Base-by-base conservation (phyloP, 2,113 vertebrate species). In the Potamarius usumacintae region DNA sequence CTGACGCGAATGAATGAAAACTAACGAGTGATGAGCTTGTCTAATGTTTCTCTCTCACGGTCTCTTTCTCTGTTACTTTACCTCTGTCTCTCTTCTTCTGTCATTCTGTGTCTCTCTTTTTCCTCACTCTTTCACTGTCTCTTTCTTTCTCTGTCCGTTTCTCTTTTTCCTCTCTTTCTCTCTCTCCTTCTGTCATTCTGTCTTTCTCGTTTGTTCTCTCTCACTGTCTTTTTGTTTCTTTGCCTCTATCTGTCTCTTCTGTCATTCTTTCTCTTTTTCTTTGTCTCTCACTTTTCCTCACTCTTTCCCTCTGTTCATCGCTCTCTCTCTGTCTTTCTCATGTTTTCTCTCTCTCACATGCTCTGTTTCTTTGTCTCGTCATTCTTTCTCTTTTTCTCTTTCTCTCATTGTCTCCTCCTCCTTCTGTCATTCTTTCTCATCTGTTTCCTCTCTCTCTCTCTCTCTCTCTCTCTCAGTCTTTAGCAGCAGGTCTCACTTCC, bases 401-500 rank as follows among this genome's bases (percentile, higher is more conserved):
- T 25, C 67, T 60, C 14, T 90, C 83, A 42, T 42, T 42, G 42
- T 42, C 42, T 42, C 34, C 34, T 84, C n/a, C 53, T 20, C 88
- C 65, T 76, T 9, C 7, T 15, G 7, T 8, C 14, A 4, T 22
- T 57, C 10, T 55, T 62, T 98, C 97, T 96, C 96, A 84, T 92
- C 99, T 0, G 22, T 11, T 65, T 1, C 11, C 30, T 2, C 0
- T 34, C n/a, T 20, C 81, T 78, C 80, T 78, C 20, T 85, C 30
- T 76, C 67, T 69, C 84, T 57, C 17, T 90, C 86, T 85, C 27
- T 58, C n/a, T 89, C 69, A 99, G 98, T 97, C 97, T 87, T 92
- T 99, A 80, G 96, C 97, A 89, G 97, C 98, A 0, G 98, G 98
- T 76, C 93, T 99, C 89, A 98, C 97, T 0, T 97, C 97, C 10